Conservation (phyloP, 2,797 vertebrate genomes). For the Pseudotriccus pelzelni region DNA sequence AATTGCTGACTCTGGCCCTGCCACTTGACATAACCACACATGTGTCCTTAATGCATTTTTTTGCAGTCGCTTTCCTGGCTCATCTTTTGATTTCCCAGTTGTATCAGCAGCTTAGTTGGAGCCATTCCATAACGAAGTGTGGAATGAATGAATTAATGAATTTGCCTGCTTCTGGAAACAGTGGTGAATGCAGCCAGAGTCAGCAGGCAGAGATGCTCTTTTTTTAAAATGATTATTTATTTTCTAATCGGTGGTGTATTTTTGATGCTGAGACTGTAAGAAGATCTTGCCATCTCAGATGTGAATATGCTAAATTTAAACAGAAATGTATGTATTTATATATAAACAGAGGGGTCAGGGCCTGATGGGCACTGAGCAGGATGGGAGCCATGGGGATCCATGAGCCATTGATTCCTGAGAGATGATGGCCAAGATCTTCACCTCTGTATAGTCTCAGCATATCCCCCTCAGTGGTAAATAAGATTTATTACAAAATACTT, state of each 20-base stretch:
- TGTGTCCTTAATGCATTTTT: background rate
- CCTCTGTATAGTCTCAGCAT: background rate
- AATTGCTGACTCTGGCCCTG: background rate
- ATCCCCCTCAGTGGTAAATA: background rate
- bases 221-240: background rate
- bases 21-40: background rate
- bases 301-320: background rate
- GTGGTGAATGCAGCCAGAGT: background rate
- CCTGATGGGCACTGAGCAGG: background rate
- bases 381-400: background rate
- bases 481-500: background rate
- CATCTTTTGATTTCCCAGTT: slow-evolving; percentile 30
- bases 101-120: slow-evolving; percentile 22
- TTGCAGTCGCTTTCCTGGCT: background rate
- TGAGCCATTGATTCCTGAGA: background rate
- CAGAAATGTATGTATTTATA: background rate
- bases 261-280: background rate
- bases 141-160: background rate
- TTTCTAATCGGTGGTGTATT: background rate
- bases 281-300: background rate
- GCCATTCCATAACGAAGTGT: background rate
- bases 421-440: background rate
- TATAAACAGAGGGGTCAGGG: background rate
- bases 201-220: background rate
- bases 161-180: background rate